Evolutionary conservation across 2,113 vertebrate species (phyloP), one percentile per base, ranked within the genome.

Genomic region (Alligator sinensis): DNA sequence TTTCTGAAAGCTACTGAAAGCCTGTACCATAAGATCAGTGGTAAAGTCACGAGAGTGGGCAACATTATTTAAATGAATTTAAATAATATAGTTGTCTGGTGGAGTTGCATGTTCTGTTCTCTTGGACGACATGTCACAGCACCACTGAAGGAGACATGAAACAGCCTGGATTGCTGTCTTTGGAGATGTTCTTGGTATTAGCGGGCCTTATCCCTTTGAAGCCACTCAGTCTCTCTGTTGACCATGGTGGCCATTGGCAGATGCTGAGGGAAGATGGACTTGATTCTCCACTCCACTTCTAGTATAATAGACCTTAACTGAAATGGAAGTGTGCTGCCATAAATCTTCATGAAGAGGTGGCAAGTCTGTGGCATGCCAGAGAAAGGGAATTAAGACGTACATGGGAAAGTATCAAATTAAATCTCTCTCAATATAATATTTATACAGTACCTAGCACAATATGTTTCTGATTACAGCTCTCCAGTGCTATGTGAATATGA

Each of bases 381-480:
- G 80, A 54, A 30, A 21, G 9, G 75, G 8, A 80, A 82, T 47
- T 77, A 72, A 90, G 84, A 75, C 85, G 77, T 5, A 89, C 3
- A 30, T 58, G 0, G 77, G 38, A 86, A 88, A 84, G 27, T 62
- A 82, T 12, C 1, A 4, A 47, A 17, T 80, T 66, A 82, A 80
- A 34, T 60, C 62, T 16, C 8, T 89, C 8, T 83, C 21, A 77
- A 1, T 1, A 85, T 5, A 75, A 25, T 13, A 68, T 79, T 80
- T 86, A 14, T 77, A 28, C 55, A 60, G 27, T 81, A 22, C 28
- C 76, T 81, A 81, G 28, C 60, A 76, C 61, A 13, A 11, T 3
- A 38, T 27, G 57, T 9, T 84, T 86, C 28, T 4, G 30, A 0
- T 2, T 75, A 17, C 1, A 13, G 2, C 1, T 15, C 76, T 15